Evolutionary conservation across 2,113 vertebrate species (phyloP).

Genomic region (Polyodon spathula): DNA sequence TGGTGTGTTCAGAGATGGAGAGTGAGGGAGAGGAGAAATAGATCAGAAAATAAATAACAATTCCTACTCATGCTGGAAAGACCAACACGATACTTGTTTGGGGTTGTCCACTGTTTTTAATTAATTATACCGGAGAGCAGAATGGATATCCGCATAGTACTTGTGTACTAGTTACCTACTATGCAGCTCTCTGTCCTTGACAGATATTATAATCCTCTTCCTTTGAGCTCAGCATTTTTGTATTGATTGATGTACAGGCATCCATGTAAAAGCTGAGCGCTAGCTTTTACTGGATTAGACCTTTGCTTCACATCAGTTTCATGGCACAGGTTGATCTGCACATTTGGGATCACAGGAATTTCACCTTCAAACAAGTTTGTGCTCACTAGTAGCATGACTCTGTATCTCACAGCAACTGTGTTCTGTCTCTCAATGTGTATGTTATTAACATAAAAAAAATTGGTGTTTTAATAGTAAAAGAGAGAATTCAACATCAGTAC

Average conservation of each 20-base stretch:
- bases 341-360: not conserved
- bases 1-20: no score
- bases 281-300: constrained; percentile 22
- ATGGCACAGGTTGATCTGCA: not conserved
- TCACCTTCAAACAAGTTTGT: not conserved
- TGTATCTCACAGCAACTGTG: not conserved
- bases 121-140: constrained; percentile 17
- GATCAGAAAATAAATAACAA: no score
- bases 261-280: constrained; percentile 10
- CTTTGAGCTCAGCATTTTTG: constrained; percentile 8
- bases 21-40: no score
- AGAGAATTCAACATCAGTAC: no score
- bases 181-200: not conserved
- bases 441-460: no score
- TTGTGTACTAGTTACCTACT: constrained; percentile 1
- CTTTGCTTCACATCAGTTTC: constrained; percentile 11
- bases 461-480: no score
- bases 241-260: constrained; percentile 21
- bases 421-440: no score
- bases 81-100: constrained; percentile 7
- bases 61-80: not conserved
- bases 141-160: not conserved
- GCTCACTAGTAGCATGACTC: not conserved
- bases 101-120: constrained; percentile 12
- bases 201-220: not conserved